Percentiles rank a stretch among this genome's conserved stretches.
Evolutionary conservation across 2,113 vertebrate species (phyloP).

Genomic region (Conger conger): DNA sequence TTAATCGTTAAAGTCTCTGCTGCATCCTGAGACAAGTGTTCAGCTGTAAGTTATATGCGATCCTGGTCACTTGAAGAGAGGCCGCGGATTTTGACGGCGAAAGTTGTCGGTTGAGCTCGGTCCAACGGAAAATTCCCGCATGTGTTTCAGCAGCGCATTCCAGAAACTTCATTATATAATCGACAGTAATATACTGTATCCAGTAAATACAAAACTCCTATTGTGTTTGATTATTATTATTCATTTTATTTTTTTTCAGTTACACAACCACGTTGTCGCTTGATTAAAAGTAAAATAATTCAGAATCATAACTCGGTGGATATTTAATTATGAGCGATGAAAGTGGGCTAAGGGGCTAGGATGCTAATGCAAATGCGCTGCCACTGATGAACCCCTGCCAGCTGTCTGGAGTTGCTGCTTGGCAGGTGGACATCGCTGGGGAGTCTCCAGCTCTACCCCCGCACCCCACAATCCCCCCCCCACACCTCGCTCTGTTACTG

Average conservation of each 20-base stretch:
- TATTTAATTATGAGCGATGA: slow-evolving; percentile 33
- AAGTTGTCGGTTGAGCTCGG: not conserved
- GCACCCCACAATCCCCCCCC: slow-evolving; percentile 50
- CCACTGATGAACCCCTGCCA: slow-evolving; percentile 52
- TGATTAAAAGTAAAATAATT: slow-evolving; percentile 8
- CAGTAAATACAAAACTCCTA: not conserved
- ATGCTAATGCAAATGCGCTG: slow-evolving; percentile 45
- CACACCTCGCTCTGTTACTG: slow-evolving; percentile 48
- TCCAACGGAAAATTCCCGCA: not conserved
- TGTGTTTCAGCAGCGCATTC: not conserved
- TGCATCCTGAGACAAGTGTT: not conserved
- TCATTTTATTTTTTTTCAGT: not conserved
- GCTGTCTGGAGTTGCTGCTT: slow-evolving; percentile 66
- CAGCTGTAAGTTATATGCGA: slow-evolving; percentile 27
- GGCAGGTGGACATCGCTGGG: slow-evolving; percentile 67
- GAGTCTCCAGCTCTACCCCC: slow-evolving; percentile 54
- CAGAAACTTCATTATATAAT: not conserved
- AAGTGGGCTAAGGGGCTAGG: slow-evolving; percentile 50
- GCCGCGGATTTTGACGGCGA: not conserved
- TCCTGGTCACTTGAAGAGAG: not conserved
- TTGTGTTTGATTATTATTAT: not conserved
- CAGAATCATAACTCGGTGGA: slow-evolving; percentile 20
- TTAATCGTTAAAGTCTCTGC: slow-evolving; percentile 13
- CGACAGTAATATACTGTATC: not conserved
- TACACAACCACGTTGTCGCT: not conserved